Base-by-base conservation (phyloP, 2,113 vertebrate genomes). In the Mus pahari region DNA sequence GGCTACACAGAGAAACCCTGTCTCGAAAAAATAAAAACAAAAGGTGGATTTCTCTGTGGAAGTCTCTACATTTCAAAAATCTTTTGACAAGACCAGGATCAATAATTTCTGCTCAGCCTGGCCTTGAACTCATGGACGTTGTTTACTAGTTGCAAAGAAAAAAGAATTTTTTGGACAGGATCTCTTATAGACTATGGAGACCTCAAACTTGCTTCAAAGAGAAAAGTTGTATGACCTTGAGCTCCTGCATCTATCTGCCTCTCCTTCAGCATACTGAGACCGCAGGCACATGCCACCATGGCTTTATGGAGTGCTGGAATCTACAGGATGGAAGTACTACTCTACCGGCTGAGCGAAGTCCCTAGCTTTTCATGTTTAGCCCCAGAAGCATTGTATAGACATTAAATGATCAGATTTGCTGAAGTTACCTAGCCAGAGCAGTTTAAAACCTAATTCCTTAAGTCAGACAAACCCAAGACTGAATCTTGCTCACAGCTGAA, bases 41-140 rank as follows among this genome's bases (percentile, higher is more conserved):
- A n/a, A 70, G 7, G 33, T 70, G 5, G 31, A 42, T 83, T 87
- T 83, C 53, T 91, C 86, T 50, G 16, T 31, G 24, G 22, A 95
- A 70, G 48, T n/a, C 31, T 55, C n/a, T 31, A 86, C 33, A 82
- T 64, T 74, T 95, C 68, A 96, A 96, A 93, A 71, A 73, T 88
- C 13, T n/a, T 92, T 94, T 45, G 64, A 13, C 28, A 33, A 91
- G 33, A 88, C 39, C 70, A 48, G 94, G 28, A 66, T 31, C 26
- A 31, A 66, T 66, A 66, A 66, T 66, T 66, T 66, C 64, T 66
- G 64, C 9, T 28, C 9, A 64, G 24, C 64, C 22, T 66, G 28
- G 26, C 64, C 28, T 66, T 66, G 64, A 31, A 66, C 90, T 58
- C 79, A 94, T 3, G 39, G 50, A 8, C 64, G 48, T 8, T 60